Percentiles rank a stretch among this genome's conserved stretches.
Evolutionary conservation across 2,113 vertebrate genomes (phyloP).

Genomic region (Sialia sialis): DNA sequence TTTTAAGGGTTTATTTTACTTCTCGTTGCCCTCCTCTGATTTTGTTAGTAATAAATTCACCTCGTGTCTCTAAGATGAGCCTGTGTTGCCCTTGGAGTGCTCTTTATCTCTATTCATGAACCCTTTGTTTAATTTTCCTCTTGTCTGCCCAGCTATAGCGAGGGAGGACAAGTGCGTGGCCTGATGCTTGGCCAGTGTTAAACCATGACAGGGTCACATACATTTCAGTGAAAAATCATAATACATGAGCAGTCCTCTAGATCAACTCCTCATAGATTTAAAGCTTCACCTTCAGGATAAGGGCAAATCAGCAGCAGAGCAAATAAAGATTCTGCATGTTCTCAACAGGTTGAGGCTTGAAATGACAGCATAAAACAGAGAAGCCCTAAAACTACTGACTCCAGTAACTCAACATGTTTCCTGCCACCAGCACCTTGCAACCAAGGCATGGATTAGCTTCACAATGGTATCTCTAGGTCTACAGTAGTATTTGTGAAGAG

Average conservation of each 20-base stretch:
- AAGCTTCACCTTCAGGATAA: neutral
- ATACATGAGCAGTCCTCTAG: fast-evolving
- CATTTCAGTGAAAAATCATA: neutral
- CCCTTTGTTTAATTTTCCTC: neutral
- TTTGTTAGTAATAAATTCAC: neutral
- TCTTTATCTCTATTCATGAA: neutral
- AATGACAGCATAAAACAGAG: neutral
- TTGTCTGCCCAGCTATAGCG: neutral
- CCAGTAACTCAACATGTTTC: fast-evolving
- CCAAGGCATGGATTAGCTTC: neutral
- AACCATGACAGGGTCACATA: neutral
- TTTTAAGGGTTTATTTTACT: neutral
- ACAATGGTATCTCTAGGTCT: neutral
- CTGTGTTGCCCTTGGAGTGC: neutral
- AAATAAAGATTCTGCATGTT: neutral
- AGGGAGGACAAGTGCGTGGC: fast-evolving
- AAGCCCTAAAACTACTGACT: neutral
- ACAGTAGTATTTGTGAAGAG: neutral
- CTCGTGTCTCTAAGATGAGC: neutral
- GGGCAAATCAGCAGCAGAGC: neutral
- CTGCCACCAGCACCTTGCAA: neutral
- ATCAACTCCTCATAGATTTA: neutral
- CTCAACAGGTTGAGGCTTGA: neutral
- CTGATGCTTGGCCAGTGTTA: fast-evolving
- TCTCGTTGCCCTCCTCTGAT: neutral